Evolutionary conservation across 2,113 vertebrate species (phyloP), one percentile per base, ranked within the genome.

Genomic region (Rutilus rutilus): DNA sequence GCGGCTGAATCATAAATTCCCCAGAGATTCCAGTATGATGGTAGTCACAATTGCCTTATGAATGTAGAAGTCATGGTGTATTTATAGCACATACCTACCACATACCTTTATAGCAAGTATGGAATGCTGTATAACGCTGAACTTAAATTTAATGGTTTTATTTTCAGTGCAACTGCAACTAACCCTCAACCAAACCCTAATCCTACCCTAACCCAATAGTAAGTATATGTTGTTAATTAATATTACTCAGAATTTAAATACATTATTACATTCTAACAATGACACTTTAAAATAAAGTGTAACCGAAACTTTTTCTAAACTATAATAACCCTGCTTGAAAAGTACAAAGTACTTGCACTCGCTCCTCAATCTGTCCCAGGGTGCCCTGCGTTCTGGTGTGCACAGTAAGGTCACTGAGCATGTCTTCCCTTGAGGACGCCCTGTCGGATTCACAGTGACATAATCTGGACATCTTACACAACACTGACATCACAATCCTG

Each of bases 401-500:
- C 11, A 15, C 11, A 57, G 77, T 9, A 39, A 60, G 6, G 33
- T 78, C 30, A 36, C 27, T 10, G 19, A 57, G 17, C 30, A 8
- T n/a, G 52, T 39, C 54, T 78, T 60, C 60, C 33, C 33, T 60
- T 78, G 6, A 77, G 75, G 50, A 77, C 7, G 50, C 15, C 73
- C 47, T 30, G 47, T n/a, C 33, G 5, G 77, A 60, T 60, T 78
- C 30, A 47, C n/a, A 14, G 52, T 57, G 27, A 78, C 30, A 78
- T 57, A 78, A 39, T 78, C 54, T 39, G 30, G 36, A 23, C 19
- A 33, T 36, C 21, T 60, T 78, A 39, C 33, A 60, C 54, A 78
- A 78, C 19, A 23, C 52, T 78, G 75, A 78, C 75, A 36, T 33
- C 50, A 30, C 50, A 78, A 6, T 78, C 47, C 27, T 57, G 27